Evolutionary conservation across 2,888 invertebrate genomes (phyloP).

Genomic region (Barypeithes pellucidus): DNA sequence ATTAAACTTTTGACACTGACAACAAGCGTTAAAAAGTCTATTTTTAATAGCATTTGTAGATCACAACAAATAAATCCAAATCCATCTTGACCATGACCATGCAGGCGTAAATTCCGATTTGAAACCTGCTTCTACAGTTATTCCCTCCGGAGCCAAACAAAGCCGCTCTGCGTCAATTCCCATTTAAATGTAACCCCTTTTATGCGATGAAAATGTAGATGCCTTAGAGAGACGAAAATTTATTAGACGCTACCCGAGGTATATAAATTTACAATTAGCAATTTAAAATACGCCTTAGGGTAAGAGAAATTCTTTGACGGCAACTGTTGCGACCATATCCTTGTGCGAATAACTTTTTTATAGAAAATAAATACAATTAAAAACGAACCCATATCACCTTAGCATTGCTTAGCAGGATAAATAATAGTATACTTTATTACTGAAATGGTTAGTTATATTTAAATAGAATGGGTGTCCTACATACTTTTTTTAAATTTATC

Average conservation of each 20-base stretch:
- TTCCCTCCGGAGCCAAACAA: neutral
- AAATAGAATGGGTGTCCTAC: no score
- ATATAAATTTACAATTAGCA: slow-evolving; percentile 10
- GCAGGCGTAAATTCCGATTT: neutral
- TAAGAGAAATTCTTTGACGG: neutral
- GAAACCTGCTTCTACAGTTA: neutral
- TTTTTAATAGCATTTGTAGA: no score
- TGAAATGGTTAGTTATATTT: no score
- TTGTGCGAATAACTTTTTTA: neutral
- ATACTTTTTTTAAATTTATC: no score
- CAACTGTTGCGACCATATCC: neutral
- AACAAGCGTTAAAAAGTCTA: no score
- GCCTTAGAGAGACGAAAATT: slow-evolving; percentile 5
- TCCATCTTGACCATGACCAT: no score
- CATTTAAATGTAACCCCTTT: slow-evolving; percentile 24
- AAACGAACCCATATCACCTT: no score
- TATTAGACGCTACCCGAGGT: slow-evolving; percentile 7
- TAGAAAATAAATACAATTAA: neutral
- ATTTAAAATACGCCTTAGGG: slow-evolving; percentile 11
- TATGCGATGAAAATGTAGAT: slow-evolving; percentile 8
- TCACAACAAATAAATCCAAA: no score
- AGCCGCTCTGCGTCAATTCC: slow-evolving; percentile 11
- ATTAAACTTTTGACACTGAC: no score
- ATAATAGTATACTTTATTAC: no score
- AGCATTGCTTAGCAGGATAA: no score